Evolutionary conservation across 2,888 invertebrate genomes (phyloP).

Genomic region (Crioceris asparagi): DNA sequence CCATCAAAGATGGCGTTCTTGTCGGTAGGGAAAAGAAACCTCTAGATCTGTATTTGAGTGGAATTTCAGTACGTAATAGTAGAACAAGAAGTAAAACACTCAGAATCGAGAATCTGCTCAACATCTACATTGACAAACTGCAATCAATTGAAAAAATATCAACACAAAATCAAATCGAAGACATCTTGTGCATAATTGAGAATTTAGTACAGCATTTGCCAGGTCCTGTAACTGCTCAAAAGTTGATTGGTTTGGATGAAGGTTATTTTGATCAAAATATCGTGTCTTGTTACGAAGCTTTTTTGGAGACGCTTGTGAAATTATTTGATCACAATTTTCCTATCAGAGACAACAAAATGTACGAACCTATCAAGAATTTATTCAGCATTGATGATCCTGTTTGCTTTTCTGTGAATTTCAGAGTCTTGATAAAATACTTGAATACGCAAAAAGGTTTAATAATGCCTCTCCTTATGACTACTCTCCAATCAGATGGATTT

Average conservation of each 20-base stretch:
- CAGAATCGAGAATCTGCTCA: too few species aligned
- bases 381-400: slow-evolving; percentile 46
- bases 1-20: slow-evolving; percentile 12
- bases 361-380: slow-evolving; percentile 37
- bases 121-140: slow-evolving; percentile 8
- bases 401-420: slow-evolving; percentile 41
- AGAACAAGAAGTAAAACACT: slow-evolving; percentile 6
- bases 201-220: slow-evolving; percentile 35
- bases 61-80: too few species aligned
- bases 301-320: slow-evolving; percentile 42
- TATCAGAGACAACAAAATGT: slow-evolving; percentile 32
- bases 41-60: too few species aligned
- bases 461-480: too few species aligned
- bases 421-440: background rate
- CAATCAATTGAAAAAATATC: slow-evolving; percentile 28
- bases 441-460: too few species aligned
- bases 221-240: slow-evolving; percentile 55
- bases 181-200: slow-evolving; percentile 29
- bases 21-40: too few species aligned
- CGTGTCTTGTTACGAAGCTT: slow-evolving; percentile 39
- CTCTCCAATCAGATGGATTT: slow-evolving; percentile 48
- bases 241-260: slow-evolving; percentile 46
- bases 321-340: slow-evolving; percentile 52
- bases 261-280: slow-evolving; percentile 35
- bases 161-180: slow-evolving; percentile 32